Evolutionary conservation across 2,797 vertebrate species (phyloP), one percentile per base, ranked within the genome.

Genomic region (Chrosomus eos): DNA sequence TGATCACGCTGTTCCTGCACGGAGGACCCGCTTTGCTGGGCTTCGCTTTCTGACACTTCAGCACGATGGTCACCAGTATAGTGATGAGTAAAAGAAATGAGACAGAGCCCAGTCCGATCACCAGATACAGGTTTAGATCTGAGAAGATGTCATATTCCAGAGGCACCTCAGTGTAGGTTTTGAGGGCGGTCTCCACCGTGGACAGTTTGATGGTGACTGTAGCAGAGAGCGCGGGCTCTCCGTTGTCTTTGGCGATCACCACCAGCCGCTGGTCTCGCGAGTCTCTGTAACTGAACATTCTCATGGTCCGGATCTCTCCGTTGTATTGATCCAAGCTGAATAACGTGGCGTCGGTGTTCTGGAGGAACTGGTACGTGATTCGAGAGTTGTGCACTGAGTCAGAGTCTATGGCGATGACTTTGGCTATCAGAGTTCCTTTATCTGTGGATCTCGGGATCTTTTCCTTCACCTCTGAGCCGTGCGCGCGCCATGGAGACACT

Each of bases 151-250:
- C 90, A 76, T 90, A 89, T 74, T 90, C 90, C 23, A 90, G 33
- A 85, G 89, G 88, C 6, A 89, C 80, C 73, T 90, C 90, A 5
- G 85, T 88, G 9, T 87, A 88, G 38, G 85, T 70, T 86, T 90
- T 90, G 21, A 89, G 55, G 0, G 84, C 85, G 2, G 85, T 88
- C 67, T 91, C 90, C 74, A 91, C 84, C 7, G 89, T 91, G 71
- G 91, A 91, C 21, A 91, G 68, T 75, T 89, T 90, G 85, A 92
- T 91, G 81, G 91, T 91, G 33, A 92, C 87, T 82, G 91, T 92
- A 80, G 91, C 88, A 60, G 90, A 92, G 70, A 92, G 90, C 26
- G 89, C 73, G n/a, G 90, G 89, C 2, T 89, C 83, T 84, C 91
- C 91, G 45, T 89, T 90, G 85, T 92, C 90, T 67, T 90, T 90